Evolutionary conservation across 2,888 invertebrate species (phyloP).

Genomic region (Machimus atricapillus): DNA sequence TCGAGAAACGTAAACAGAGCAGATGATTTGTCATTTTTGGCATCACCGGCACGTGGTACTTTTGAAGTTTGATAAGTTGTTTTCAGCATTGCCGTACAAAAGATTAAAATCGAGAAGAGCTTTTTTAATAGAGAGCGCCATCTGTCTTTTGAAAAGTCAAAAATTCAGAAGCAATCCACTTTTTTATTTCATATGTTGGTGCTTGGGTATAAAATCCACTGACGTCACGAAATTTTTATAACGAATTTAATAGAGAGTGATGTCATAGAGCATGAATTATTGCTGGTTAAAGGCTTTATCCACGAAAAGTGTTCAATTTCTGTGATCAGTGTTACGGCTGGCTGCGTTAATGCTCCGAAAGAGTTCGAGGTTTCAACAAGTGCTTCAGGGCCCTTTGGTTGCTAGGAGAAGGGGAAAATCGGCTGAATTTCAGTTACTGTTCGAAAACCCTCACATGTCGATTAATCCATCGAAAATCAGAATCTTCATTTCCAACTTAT

Average conservation of each 20-base stretch:
- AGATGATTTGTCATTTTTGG: background rate
- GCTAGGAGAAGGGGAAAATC: conserved; percentile 47
- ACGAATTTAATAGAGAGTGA: conserved; percentile 54
- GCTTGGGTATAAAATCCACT: no score
- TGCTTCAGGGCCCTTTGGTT: conserved; percentile 57
- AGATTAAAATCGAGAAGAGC: no score
- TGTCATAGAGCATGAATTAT: conserved; percentile 54
- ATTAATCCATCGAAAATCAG: conserved; percentile 27
- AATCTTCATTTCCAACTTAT: conserved; percentile 76
- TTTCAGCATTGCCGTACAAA: background rate
- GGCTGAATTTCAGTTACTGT: conserved; percentile 50
- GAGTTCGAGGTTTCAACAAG: conserved; percentile 49
- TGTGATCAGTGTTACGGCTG: background rate
- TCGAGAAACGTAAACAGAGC: background rate
- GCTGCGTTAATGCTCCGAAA: background rate
- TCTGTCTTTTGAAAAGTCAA: background rate
- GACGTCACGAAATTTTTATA: conserved; percentile 52
- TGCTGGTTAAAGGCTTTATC: conserved; percentile 57
- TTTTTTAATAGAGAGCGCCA: background rate
- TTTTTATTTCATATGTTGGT: no score
- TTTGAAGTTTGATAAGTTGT: background rate
- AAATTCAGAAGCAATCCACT: no score
- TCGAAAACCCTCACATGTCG: conserved; percentile 46
- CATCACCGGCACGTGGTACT: background rate
- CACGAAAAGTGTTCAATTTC: conserved; percentile 49